Evolutionary conservation across 2,888 invertebrate genomes (phyloP).

Genomic region (Synergus japonicus): DNA sequence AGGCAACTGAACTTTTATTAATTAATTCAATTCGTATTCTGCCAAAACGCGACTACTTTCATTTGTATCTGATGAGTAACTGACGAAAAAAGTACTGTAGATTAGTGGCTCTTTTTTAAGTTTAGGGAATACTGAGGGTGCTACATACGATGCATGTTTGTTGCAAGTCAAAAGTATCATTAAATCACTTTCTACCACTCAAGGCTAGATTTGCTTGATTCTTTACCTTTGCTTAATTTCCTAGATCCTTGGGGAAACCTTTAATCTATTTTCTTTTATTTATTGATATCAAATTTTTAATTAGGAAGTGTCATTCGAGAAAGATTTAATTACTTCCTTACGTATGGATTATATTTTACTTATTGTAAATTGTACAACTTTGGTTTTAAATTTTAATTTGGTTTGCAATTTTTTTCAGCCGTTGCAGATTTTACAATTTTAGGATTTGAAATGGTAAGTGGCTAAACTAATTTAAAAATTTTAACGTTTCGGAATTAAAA

Average conservation of each 20-base stretch:
- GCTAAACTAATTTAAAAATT: neutral
- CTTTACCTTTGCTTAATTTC: neutral
- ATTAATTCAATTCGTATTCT: conserved; percentile 21
- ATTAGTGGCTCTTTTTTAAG: conserved; percentile 36
- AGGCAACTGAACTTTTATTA: conserved; percentile 66
- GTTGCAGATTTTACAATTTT: neutral
- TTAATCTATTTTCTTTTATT: neutral
- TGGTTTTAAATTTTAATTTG: too few species aligned
- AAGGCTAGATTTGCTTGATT: neutral
- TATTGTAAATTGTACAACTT: neutral
- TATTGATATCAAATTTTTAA: neutral
- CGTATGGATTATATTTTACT: neutral
- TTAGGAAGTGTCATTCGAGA: neutral
- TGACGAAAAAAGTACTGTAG: conserved; percentile 34
- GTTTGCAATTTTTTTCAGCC: neutral
- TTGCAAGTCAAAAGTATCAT: conserved; percentile 45
- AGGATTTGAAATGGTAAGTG: neutral
- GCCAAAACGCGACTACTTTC: conserved; percentile 32
- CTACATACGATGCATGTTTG: conserved; percentile 16
- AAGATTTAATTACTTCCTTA: neutral
- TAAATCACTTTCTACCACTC: conserved; percentile 55
- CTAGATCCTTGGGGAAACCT: neutral
- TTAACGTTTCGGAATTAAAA: neutral
- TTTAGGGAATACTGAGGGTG: conserved; percentile 37
- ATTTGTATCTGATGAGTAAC: conserved; percentile 33